Base-by-base conservation (phyloP, 2,888 invertebrate species). In the Lasioglossum morio region DNA sequence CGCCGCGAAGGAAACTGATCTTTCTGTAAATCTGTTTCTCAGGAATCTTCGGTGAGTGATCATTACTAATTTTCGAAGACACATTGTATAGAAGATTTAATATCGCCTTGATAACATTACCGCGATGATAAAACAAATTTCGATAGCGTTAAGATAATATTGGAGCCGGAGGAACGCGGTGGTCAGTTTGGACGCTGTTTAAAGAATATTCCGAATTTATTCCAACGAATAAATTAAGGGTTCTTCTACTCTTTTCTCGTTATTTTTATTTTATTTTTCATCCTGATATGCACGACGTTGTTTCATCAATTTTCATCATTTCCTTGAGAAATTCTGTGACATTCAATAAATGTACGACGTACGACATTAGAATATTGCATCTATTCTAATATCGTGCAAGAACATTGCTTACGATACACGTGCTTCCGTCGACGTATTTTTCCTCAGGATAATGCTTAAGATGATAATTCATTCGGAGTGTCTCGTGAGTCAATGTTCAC, bases 391-490 rank as follows among this genome's bases (percentile, higher is more conserved):
- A n/a, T n/a, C n/a, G n/a, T n/a, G 34, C 34, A 34, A 10, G 12
- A 23, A 69, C 10, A n/a, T 23, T 69, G 4, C 12, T n/a, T 37
- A 23, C 14, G 5, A 60, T 34, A 1, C 34, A 34, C 34, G 27
- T 23, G 23, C 14, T 37, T 48, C 46, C 16, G 1, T 30, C 46
- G 19, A 10, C 10, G 23, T 30, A 30, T 16, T 16, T 43, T 70
- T 14, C 40, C 16, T 19, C 16, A n/a, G 3, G 7, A 37, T 34
- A 57, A n/a, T 46, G 10, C 1, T 53, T 46, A 43, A 43, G 19
- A 82, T 72, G 60, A 14, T 53, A 74, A 74, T 84, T 48, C 1
- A 82, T 70, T 82, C 70, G 16, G 34, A 81, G 74, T 69, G 23
- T 37, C 12, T 10, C 3, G 34, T 19, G 10, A 12, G 34, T 53